Conservation (phyloP, 2,888 invertebrate species). For the Cheilosia vulpina region DNA sequence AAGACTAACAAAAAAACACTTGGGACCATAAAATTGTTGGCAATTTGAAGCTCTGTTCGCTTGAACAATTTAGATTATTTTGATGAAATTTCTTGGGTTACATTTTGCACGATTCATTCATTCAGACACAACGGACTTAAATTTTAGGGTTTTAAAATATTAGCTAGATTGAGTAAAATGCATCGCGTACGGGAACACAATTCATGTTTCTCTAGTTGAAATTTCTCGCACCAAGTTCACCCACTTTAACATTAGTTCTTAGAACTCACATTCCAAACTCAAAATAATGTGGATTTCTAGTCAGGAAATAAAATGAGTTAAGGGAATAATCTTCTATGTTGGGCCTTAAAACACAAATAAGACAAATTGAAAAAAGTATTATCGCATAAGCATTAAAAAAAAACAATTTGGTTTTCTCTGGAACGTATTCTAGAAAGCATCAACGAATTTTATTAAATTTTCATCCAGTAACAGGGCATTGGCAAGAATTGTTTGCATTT, state of each 20-base stretch:
- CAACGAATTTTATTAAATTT: conserved; percentile 36
- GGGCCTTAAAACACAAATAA: conserved; percentile 16
- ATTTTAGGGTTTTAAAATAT: no score
- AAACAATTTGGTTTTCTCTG: conserved; percentile 31
- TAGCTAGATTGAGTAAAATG: not conserved
- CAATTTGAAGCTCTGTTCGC: no score
- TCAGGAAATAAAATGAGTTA: conserved; percentile 21
- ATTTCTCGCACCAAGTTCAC: conserved; percentile 15
- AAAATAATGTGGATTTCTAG: conserved; percentile 48
- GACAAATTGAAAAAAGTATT: conserved; percentile 29
- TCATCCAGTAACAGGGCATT: no score
- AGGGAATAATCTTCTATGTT: conserved; percentile 6
- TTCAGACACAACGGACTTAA: no score
- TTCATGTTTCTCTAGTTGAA: not conserved
- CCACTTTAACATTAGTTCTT: not conserved
- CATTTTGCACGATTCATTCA: no score
- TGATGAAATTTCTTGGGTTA: no score
- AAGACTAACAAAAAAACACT: no score
- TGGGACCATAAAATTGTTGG: no score
- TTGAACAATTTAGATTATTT: no score
- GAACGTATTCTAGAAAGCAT: conserved; percentile 38
- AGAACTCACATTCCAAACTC: conserved; percentile 52
- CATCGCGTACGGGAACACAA: not conserved
- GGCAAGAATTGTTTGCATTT: no score
- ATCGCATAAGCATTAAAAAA: conserved; percentile 15